Conservation (phyloP, 2,113 vertebrate genomes). For the Bos indicus region DNA sequence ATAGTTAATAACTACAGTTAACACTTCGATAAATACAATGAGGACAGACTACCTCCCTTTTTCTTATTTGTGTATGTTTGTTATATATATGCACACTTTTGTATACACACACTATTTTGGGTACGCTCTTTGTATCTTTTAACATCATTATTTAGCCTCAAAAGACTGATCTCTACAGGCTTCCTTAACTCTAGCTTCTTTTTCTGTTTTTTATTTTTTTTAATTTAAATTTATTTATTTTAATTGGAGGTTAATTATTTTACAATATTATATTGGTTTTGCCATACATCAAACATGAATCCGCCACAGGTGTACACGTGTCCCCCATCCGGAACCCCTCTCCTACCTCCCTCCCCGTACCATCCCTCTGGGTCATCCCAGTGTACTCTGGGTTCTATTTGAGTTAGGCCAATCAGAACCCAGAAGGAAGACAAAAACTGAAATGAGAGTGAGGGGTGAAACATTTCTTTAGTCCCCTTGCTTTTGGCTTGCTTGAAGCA, state of each 20-base stretch:
- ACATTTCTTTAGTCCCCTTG: neutral
- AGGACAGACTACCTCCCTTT: neutral
- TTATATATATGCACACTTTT: neutral
- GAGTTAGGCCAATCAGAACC: neutral
- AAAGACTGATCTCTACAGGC: neutral
- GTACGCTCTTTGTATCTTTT: neutral
- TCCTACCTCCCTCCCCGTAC: too few species aligned
- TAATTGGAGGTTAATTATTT: too few species aligned
- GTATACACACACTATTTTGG: neutral
- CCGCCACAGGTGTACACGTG: too few species aligned
- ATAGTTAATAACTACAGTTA: neutral
- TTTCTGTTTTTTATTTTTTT: too few species aligned
- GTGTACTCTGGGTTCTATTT: neutral
- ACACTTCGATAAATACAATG: neutral
- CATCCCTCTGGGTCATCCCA: too few species aligned
- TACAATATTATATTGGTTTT: too few species aligned
- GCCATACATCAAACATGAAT: too few species aligned
- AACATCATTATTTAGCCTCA: neutral
- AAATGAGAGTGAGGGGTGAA: neutral
- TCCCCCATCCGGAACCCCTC: too few species aligned
- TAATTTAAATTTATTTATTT: too few species aligned
- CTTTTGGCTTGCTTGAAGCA: neutral
- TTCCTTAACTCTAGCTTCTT: neutral
- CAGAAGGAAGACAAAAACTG: neutral
- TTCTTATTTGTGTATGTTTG: neutral